Base-by-base conservation (phyloP, 1,140 invertebrate species). In the Reticulitermes speratus region DNA sequence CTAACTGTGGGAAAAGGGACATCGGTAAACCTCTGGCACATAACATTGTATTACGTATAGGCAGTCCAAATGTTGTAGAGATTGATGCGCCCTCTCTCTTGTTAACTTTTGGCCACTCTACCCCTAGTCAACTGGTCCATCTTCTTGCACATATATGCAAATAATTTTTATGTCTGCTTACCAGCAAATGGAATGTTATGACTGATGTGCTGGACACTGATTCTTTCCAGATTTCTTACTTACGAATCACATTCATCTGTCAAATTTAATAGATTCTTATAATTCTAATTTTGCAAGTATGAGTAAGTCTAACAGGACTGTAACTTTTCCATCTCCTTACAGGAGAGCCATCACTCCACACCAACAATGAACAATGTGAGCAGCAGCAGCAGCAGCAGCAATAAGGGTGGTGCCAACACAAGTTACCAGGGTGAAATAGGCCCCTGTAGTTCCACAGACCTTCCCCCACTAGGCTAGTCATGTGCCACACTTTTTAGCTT, bases 401-500 rank as follows among this genome's bases (percentile, higher is more conserved):
- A 25, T 75, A 75, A 75, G 65, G n/a, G 7, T 30, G n/a, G 85
- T 32, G 75, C 75, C 32, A 82, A 30, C 83, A 84, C 83, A n/a
- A 81, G 82, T 45, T 86, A 86, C 45, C 86, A 84, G 30, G 86
- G 86, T 45, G 86, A 86, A 44, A 84, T 86, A 44, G 86, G 86
- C 21, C 86, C 86, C 21, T 86, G 86, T 48, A 59, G 45, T 19
- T 86, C 86, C 52, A 44, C 86, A 19, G 86, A 86, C 83, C 21
- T 75, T n/a, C 75, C 59, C n/a, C 85, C 65, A 75, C 65, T 75
- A 75, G 25, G 65, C 65, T 75, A 75, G n/a, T 75, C n/a, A 25
- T 75, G 9, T 75, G 65, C 25, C 65, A 45, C 44, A 30, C n/a
- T 75, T 75, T 75, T 75, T 75, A 75, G n/a, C n/a, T 30, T 75